A percentile compares a stretch with the other conserved stretches of the same genome.
Conservation (phyloP, 2,888 invertebrate species). For the Eledona agricola region DNA sequence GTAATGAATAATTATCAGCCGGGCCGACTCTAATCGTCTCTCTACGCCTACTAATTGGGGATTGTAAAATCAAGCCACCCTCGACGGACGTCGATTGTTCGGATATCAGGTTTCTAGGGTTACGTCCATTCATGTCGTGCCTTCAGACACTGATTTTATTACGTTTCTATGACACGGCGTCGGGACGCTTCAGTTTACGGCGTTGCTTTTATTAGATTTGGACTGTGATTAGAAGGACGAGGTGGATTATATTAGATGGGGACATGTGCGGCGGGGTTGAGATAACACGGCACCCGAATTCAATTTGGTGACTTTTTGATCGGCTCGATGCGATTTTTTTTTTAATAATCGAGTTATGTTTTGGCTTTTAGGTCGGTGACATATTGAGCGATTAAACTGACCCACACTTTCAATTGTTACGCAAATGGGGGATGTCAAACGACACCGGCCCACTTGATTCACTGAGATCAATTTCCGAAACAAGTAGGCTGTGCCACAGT, state of each 20-base stretch:
- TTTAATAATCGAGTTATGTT: no score
- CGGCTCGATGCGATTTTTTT: not conserved
- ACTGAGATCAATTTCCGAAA: no score
- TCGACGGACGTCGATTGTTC: conserved; percentile 53
- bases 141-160: conserved; percentile 50
- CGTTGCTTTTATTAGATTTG: conserved; percentile 38
- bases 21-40: conserved; percentile 49
- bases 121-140: conserved; percentile 48
- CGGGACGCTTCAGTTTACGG: conserved; percentile 26
- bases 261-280: conserved; percentile 1
- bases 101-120: conserved; percentile 54
- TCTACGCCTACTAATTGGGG: conserved; percentile 58
- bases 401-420: no score
- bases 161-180: conserved; percentile 42
- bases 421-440: no score
- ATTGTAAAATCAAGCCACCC: conserved; percentile 60
- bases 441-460: no score
- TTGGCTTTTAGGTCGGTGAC: no score
- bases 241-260: no score
- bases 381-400: no score
- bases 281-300: conserved; percentile 7
- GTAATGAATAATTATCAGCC: conserved; percentile 47
- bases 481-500: no score
- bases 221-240: conserved; percentile 23
- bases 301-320: conserved; percentile 4